Evolutionary conservation across 2,888 invertebrate genomes (phyloP).

Genomic region (Dorcus parallelipipedus): DNA sequence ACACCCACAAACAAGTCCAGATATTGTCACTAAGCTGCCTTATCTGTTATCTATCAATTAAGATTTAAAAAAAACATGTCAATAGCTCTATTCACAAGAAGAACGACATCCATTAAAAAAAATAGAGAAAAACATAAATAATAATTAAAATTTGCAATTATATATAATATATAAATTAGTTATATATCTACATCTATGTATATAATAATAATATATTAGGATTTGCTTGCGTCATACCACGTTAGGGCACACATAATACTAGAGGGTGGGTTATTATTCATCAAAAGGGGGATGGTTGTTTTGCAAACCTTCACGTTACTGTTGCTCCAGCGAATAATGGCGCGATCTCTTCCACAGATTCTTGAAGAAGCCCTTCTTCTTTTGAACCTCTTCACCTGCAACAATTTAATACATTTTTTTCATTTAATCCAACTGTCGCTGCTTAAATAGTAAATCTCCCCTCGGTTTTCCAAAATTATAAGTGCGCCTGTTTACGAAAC

Average conservation of each 20-base stretch:
- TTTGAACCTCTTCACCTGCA: slow-evolving; percentile 70
- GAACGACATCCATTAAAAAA: neutral
- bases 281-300: neutral
- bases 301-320: slow-evolving; percentile 46
- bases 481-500: no score
- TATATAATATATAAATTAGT: slow-evolving; percentile 4
- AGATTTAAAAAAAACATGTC: neutral
- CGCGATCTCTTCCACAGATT: slow-evolving; percentile 86
- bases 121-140: neutral
- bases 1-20: neutral
- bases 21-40: slow-evolving; percentile 6
- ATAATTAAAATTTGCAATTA: neutral
- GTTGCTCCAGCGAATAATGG: slow-evolving; percentile 83
- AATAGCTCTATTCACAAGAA: neutral
- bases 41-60: neutral
- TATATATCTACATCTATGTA: slow-evolving; percentile 11
- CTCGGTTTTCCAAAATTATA: no score
- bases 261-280: neutral
- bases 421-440: neutral
- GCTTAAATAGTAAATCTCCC: no score
- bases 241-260: neutral
- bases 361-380: slow-evolving; percentile 86
- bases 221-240: neutral
- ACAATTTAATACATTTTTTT: slow-evolving; percentile 28
- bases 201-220: slow-evolving; percentile 6